Conservation (phyloP, 2,888 invertebrate genomes). For the Molanna angustata region DNA sequence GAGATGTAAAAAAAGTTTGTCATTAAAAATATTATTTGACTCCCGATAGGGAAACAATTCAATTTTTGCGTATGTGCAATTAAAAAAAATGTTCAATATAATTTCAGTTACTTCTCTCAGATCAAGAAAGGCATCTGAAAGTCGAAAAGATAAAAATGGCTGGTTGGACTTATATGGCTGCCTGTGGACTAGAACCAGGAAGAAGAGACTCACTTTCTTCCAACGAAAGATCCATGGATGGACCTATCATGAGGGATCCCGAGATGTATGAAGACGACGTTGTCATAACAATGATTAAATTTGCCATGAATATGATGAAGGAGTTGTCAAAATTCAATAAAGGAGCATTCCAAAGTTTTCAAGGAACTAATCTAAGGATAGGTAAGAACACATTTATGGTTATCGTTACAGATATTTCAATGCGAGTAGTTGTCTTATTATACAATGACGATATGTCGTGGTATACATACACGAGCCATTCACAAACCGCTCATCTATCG, state of each 20-base stretch:
- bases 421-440: no score
- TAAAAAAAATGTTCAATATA: no score
- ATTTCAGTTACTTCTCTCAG: constrained; percentile 61
- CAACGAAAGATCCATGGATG: constrained; percentile 37
- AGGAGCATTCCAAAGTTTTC: constrained; percentile 58
- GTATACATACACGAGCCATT: no score
- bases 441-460: no score
- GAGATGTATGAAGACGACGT: constrained; percentile 46
- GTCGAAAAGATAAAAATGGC: constrained; percentile 97
- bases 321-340: constrained; percentile 55
- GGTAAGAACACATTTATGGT: constrained; percentile 56
- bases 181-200: constrained; percentile 82
- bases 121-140: constrained; percentile 57
- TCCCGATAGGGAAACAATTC: no score
- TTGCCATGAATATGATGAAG: constrained; percentile 54
- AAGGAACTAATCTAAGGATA: constrained; percentile 68
- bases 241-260: constrained; percentile 37
- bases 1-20: no score
- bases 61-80: no score
- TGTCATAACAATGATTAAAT: constrained; percentile 51
- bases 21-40: no score
- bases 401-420: no score
- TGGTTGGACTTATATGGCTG: constrained; percentile 97
- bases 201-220: constrained; percentile 59
- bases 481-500: no score